Percentiles rank a stretch among this genome's conserved stretches.
Conservation (phyloP, 1,140 invertebrate species). For the Phymorhynchus buccinoides region DNA sequence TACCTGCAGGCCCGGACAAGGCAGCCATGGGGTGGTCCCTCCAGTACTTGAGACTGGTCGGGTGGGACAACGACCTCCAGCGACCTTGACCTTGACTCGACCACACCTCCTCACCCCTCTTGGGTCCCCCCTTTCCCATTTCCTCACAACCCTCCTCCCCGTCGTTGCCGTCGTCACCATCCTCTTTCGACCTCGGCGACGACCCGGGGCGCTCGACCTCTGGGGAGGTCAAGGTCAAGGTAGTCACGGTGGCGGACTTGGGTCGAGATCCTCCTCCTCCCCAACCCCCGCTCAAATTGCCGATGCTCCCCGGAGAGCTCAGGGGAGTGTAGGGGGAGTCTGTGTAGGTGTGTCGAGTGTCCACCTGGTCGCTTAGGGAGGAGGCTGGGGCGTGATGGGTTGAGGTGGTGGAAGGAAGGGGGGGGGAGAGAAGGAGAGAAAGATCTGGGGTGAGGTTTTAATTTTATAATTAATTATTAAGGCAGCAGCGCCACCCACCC, state of each 20-base stretch:
- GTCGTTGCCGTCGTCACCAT: background rate
- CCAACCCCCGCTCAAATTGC: background rate
- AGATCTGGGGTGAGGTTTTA: too few relatives aligned
- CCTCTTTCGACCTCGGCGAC: too few relatives aligned
- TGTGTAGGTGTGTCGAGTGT: background rate
- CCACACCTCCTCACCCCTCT: background rate
- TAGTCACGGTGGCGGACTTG: too few relatives aligned
- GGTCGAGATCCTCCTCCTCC: too few relatives aligned
- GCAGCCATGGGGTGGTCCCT: background rate
- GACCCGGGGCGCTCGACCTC: too few relatives aligned
- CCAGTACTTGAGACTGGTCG: slow-evolving; percentile 32
- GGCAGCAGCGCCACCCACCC: too few relatives aligned
- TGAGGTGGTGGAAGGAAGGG: too few relatives aligned
- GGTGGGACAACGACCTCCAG: background rate
- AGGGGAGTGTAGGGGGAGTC: background rate
- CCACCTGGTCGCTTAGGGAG: background rate
- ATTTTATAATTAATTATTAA: too few relatives aligned
- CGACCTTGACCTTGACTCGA: background rate
- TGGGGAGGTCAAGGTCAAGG: too few relatives aligned
- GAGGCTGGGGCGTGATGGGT: too few relatives aligned
- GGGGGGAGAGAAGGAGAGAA: background rate
- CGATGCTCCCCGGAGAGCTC: background rate
- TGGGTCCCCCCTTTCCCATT: background rate
- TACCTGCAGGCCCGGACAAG: background rate
- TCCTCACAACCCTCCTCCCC: background rate